These are phyloP conservation scores for Teleogryllus oceanicus DNA, from an alignment of 2,888 invertebrate genomes.

Conservation along the genomic window DNA sequence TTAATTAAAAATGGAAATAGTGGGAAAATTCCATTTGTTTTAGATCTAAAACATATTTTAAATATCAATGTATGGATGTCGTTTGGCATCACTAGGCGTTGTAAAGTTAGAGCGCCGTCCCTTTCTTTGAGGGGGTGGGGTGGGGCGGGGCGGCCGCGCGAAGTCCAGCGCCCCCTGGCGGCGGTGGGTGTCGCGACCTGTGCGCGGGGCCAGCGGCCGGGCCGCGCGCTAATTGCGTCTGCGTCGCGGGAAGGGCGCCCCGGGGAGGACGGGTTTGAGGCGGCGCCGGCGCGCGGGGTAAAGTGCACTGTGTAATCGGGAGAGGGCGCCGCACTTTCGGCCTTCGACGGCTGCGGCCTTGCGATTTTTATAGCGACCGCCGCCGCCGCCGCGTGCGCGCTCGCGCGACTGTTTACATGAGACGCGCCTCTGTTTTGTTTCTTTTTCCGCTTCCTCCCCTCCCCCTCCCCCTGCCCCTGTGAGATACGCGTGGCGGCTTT, in stretches of 20 bases:
- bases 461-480: no score
- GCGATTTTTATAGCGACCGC: neutral
- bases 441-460: neutral
- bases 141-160: no score
- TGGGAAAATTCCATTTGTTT: no score
- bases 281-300: neutral
- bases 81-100: no score
- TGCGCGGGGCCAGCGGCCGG: neutral
- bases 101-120: no score
- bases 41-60: no score
- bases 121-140: no score
- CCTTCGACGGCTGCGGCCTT: neutral
- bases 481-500: no score
- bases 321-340: neutral
- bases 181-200: no score
- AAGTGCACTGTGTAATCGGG: constrained; percentile 4
- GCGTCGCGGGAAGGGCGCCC: neutral
- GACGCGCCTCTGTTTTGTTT: neutral
- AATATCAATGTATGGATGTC: no score
- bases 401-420: neutral
- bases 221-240: neutral
- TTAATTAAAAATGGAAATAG: no score
- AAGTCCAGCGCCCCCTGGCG: no score
- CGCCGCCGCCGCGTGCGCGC: neutral
- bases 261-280: neutral